Evolutionary conservation across 1,140 invertebrate genomes (phyloP), one percentile per base, ranked within the genome.

Genomic region (Ostrea denselamellosa): DNA sequence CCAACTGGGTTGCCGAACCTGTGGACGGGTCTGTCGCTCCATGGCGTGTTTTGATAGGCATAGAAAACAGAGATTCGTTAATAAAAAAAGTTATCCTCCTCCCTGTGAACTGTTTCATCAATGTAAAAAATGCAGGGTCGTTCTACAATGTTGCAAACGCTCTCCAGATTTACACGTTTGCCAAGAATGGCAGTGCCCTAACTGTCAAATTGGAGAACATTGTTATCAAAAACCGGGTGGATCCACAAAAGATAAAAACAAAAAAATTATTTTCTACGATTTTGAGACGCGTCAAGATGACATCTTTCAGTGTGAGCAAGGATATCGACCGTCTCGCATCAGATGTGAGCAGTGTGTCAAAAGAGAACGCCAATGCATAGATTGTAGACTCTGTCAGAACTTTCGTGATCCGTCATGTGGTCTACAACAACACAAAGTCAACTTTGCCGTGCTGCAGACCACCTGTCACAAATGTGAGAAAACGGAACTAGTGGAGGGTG

Each of bases 361-460:
- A 22, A 17, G 52, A 5, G 81, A 83, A 52, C 81, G 34, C 3
- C 81, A 22, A 53, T 85, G 83, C 65, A 44, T 17, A 14, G 34
- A 81, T 17, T 88, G 87, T 53, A 81, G 52, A 58, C 7, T 85
- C 25, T 85, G 84, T 68, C 52, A 44, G 34, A 85, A 87, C 44
- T 89, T 84, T 85, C 17, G 19, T 0, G 44, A 89, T 25, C 25
- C 83, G 22, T 34, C 22, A 12, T 87, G 86, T 44, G 83, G 83
- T 25, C 44, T 58, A 9, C 51, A 71, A 68, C 51, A 71, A n/a
- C 88, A 86, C 83, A 86, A 58, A 68, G 71, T 83, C 54, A 90
- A 90, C 88, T 85, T 86, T 53, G 85, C 83, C 3, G 81, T 88
- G 2, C 22, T 68, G 19, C 89, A 90, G 25, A 81, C 84, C 8